Conservation (phyloP, 2,888 invertebrate species). For the Chouioia cunea region DNA sequence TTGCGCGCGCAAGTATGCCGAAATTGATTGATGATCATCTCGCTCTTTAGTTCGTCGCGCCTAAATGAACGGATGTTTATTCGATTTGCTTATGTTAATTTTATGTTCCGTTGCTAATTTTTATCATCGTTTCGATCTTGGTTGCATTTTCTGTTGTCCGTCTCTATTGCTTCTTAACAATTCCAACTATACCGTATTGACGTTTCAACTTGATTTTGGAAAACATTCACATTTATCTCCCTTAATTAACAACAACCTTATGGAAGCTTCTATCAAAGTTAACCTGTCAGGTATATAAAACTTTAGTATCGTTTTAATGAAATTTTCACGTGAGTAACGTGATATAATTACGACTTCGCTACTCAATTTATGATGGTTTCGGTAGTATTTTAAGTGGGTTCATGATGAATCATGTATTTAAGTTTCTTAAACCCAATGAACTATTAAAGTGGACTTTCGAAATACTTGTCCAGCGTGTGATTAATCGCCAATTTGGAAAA, state of each 20-base stretch:
- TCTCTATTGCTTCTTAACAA: no score
- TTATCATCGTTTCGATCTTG: not conserved
- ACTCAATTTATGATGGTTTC: constrained; percentile 28
- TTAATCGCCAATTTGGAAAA: constrained; percentile 32
- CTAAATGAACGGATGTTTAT: constrained; percentile 18
- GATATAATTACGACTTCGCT: constrained; percentile 37
- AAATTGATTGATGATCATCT: constrained; percentile 33
- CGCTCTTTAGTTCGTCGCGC: no score
- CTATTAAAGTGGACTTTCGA: constrained; percentile 34
- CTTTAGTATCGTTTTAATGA: constrained; percentile 28
- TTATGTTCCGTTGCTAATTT: constrained; percentile 11
- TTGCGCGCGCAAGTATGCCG: not conserved
- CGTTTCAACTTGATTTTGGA: not conserved
- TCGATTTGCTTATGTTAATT: constrained; percentile 29
- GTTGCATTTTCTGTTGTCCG: constrained; percentile 3
- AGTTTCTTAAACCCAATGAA: constrained; percentile 29
- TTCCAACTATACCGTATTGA: not conserved
- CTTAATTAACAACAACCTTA: constrained; percentile 1
- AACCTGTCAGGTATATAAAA: constrained; percentile 17
- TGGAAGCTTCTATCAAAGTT: not conserved
- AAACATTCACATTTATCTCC: no score
- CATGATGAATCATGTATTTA: constrained; percentile 39
- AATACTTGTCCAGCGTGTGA: constrained; percentile 26
- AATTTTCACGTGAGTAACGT: constrained; percentile 30
- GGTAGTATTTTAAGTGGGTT: constrained; percentile 34